phyloP scores from a whole-genome alignment of 1,140 invertebrate species.

The Zaprionus ornatus region DNA sequence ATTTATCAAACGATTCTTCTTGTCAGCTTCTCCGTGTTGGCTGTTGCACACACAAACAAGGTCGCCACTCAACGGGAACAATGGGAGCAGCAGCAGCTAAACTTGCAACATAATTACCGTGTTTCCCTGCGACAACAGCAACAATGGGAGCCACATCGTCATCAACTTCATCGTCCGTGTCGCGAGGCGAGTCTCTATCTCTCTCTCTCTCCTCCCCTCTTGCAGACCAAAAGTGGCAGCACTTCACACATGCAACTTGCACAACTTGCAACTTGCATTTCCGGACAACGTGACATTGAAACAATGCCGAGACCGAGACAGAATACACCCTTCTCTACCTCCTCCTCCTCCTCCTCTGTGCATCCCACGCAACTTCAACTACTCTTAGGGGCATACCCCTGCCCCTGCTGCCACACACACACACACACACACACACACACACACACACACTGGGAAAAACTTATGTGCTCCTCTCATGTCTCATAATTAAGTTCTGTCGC shows the following conservation, averaged over 20 bases:
- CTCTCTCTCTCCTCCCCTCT: background rate
- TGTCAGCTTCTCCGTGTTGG: constrained; percentile 2
- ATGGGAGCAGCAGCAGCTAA: constrained; percentile 25
- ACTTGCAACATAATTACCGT: constrained; percentile 73
- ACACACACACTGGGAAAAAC: constrained; percentile 12
- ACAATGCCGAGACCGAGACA: constrained; percentile 52
- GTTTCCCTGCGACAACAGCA: constrained; percentile 63
- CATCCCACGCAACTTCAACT: background rate
- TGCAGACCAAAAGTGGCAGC: constrained; percentile 28
- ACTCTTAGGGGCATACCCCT: background rate
- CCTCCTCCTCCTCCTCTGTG: background rate
- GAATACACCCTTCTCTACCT: no score
- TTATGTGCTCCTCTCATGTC: constrained; percentile 42
- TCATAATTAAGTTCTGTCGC: constrained; percentile 74
- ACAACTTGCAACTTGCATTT: constrained; percentile 39
- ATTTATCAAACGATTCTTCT: constrained; percentile 17
- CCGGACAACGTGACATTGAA: constrained; percentile 74
- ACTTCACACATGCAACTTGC: constrained; percentile 34
- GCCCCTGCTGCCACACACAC: background rate
- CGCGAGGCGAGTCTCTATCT: constrained; percentile 42
- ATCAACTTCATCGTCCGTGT: constrained; percentile 50
- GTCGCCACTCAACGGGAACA: constrained; percentile 46
- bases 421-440: no score
- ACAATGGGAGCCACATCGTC: constrained; percentile 25
- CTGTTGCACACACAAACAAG: constrained; percentile 47